Conservation (phyloP, 2,797 vertebrate genomes). For the Catharus ustulatus region DNA sequence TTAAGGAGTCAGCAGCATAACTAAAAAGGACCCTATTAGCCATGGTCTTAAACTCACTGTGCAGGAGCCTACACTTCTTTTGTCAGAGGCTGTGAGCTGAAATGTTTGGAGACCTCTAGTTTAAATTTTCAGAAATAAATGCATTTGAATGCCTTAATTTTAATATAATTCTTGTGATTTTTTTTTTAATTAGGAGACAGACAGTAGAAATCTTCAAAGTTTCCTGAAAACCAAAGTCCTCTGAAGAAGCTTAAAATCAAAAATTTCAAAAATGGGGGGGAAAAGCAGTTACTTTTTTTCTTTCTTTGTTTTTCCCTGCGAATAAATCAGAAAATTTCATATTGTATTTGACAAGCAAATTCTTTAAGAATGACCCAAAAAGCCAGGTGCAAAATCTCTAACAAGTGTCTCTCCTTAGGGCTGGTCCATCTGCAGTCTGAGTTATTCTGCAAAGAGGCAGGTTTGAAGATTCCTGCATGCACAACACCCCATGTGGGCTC, state of each 20-base stretch:
- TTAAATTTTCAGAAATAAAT: neutral
- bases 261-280: fast-evolving
- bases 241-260: neutral
- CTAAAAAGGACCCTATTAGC: neutral
- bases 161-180: neutral
- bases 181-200: neutral
- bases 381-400: neutral
- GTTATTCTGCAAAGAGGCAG: neutral
- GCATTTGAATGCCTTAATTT: neutral
- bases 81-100: neutral
- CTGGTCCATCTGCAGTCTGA: neutral
- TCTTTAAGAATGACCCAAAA: neutral
- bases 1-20: neutral
- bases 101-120: neutral
- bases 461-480: slow-evolving; percentile 5
- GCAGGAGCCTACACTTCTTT: neutral
- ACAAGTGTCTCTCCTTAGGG: neutral
- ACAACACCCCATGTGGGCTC: slow-evolving; percentile 32
- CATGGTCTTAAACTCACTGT: neutral
- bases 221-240: neutral
- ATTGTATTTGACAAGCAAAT: neutral
- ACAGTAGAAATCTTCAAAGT: neutral
- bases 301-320: neutral
- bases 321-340: neutral
- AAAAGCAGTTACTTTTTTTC: neutral